Evolutionary conservation across 2,888 invertebrate genomes (phyloP).

Genomic region (Colostygia pectinataria): DNA sequence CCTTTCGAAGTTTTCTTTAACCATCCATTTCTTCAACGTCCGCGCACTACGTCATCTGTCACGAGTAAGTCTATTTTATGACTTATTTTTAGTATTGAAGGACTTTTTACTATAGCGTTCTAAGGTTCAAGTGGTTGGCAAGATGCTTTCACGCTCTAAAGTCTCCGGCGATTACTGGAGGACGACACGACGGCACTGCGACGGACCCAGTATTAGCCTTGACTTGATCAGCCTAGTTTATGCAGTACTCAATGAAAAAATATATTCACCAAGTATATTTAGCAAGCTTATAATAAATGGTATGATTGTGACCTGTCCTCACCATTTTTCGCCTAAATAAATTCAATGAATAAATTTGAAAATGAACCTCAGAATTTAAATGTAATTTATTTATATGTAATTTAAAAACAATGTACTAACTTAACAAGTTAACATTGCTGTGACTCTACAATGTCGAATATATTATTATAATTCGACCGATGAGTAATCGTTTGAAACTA

Average conservation of each 20-base stretch:
- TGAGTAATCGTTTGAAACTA: constrained; percentile 45
- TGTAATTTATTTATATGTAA: constrained; percentile 6
- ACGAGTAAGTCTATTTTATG: constrained; percentile 59
- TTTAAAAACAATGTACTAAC: neutral
- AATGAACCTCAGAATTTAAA: neutral
- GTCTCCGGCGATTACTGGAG: too few species aligned
- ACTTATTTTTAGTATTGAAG: too few species aligned
- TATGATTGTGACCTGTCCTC: too few species aligned
- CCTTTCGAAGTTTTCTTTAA: constrained; percentile 98
- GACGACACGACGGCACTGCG: too few species aligned
- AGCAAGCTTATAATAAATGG: neutral
- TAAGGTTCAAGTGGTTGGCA: too few species aligned
- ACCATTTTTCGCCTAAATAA: neutral
- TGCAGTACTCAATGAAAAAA: too few species aligned
- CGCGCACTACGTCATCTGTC: constrained; percentile 77
- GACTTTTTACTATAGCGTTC: too few species aligned
- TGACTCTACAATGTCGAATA: constrained; percentile 39
- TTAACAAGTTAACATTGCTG: constrained; percentile 32
- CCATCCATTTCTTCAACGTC: constrained; percentile 93
- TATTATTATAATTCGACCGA: constrained; percentile 41
- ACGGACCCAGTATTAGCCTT: too few species aligned
- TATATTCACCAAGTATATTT: too few species aligned
- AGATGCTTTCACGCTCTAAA: too few species aligned
- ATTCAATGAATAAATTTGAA: constrained; percentile 1
- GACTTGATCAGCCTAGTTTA: too few species aligned